Conservation (phyloP, 2,113 vertebrate genomes). For the Oreochromis niloticus region DNA sequence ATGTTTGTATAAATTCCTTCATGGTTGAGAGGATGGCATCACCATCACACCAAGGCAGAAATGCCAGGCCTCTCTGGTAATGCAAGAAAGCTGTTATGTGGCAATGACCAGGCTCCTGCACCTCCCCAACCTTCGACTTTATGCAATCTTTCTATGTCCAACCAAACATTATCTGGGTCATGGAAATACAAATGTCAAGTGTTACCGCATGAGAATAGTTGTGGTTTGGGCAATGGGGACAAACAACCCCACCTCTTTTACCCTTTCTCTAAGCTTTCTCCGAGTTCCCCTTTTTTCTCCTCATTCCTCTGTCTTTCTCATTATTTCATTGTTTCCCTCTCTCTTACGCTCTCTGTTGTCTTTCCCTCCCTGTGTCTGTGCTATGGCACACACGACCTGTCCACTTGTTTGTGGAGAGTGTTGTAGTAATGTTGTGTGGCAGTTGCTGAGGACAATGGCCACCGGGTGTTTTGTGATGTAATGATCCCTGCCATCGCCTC, state of each 20-base stretch:
- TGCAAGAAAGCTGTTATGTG: constrained; percentile 15
- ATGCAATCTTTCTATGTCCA: constrained; percentile 10
- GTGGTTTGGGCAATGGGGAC: constrained; percentile 22
- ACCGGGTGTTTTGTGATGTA: constrained; percentile 53
- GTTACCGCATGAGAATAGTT: constrained; percentile 14
- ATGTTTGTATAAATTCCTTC: not conserved
- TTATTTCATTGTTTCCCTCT: not conserved
- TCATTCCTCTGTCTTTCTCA: not conserved
- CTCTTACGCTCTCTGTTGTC: not conserved
- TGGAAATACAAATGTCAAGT: constrained; percentile 39
- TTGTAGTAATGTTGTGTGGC: constrained; percentile 64
- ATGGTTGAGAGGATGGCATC: not conserved
- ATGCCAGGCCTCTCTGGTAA: constrained; percentile 28
- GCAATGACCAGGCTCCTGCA: not conserved
- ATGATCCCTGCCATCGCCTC: constrained; percentile 64
- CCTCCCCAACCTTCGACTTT: constrained; percentile 26
- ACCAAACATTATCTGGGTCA: constrained; percentile 39
- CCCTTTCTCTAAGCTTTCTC: not conserved
- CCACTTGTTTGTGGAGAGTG: constrained; percentile 16
- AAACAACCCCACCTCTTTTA: not conserved
- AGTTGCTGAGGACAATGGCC: constrained; percentile 64
- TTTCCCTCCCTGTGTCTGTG: not conserved
- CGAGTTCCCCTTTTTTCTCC: not conserved
- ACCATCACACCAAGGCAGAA: constrained; percentile 1
- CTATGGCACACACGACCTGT: constrained; percentile 20